Evolutionary conservation across 2,113 vertebrate species (phyloP).

Genomic region (Marmota monax): DNA sequence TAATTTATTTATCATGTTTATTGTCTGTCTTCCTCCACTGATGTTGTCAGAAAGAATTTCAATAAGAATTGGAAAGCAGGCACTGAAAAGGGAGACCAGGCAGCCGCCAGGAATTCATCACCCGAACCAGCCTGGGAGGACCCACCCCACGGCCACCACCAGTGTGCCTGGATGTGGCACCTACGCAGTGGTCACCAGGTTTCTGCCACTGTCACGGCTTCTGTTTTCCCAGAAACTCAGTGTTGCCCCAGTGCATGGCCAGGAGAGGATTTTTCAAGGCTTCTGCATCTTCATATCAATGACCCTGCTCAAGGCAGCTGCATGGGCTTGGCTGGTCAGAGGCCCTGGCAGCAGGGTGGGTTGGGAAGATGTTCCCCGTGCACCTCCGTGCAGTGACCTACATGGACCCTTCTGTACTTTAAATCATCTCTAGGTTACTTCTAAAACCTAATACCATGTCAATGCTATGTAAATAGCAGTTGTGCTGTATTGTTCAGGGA

Average conservation of each 20-base stretch:
- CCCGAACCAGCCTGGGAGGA: neutral
- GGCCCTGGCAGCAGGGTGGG: neutral
- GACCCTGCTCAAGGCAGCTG: neutral
- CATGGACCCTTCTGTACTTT: neutral
- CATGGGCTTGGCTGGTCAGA: neutral
- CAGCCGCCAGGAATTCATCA: neutral
- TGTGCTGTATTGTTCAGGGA: neutral
- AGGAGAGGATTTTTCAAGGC: neutral
- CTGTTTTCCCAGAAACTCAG: neutral
- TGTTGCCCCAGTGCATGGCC: neutral
- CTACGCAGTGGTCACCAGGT: neutral
- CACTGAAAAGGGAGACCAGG: neutral
- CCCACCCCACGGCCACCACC: neutral
- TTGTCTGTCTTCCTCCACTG: neutral
- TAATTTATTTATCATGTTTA: neutral
- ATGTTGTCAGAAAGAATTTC: neutral
- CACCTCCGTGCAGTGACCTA: neutral
- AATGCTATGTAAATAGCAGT: neutral
- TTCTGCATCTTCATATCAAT: neutral
- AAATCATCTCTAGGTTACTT: neutral
- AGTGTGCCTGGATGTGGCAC: neutral
- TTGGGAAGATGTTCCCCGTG: neutral
- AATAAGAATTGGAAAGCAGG: neutral
- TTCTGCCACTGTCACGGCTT: neutral
- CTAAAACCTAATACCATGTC: neutral